Evolutionary conservation across 2,113 vertebrate genomes (phyloP), one percentile per base, ranked within the genome.

Genomic region (Grantiella picta): DNA sequence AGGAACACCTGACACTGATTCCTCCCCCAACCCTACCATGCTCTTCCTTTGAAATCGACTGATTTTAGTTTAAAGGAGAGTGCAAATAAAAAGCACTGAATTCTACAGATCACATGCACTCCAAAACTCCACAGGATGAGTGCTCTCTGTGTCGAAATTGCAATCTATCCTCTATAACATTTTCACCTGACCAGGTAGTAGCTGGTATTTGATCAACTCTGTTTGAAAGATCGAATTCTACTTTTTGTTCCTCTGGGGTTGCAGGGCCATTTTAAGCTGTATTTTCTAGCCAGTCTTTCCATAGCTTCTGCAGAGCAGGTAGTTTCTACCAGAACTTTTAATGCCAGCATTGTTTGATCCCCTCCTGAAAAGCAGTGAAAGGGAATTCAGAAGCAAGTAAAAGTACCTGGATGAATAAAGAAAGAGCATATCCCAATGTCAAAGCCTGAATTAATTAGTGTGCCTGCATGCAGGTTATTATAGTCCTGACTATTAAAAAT

Each of bases 311-410:
- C 44, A 75, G 89, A 85, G 24, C 64, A 54, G 57, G 47, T 81
- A 31, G 83, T 96, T 92, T 91, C 72, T 29, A 75, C 45, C 59
- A 83, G 23, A 31, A 83, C 35, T 66, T 94, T 92, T 87, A 94
- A 87, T 71, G 70, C 38, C 54, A 59, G 14, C 71, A 19, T 73
- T 85, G 45, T 72, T 83, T 83, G 92, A 92, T 84, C 56, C n/a
- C 35, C 56, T 81, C 47, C 82, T 59, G 50, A 88, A 92, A 88
- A 0, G 0, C 54, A 69, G 19, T 19, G 79, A 85, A 93, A 95
- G 29, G n/a, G 23, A 94, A 61, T 90, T 82, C 29, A 70, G 70
- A 94, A 90, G 54, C 45, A 81, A 90, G 50, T 61, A 11, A 36
- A 90, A 76, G 42, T 57, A 94, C 25, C 19, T 70, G 56, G 33